Evolutionary conservation across 2,113 vertebrate genomes (phyloP).

Genomic region (Rhombomys opimus): DNA sequence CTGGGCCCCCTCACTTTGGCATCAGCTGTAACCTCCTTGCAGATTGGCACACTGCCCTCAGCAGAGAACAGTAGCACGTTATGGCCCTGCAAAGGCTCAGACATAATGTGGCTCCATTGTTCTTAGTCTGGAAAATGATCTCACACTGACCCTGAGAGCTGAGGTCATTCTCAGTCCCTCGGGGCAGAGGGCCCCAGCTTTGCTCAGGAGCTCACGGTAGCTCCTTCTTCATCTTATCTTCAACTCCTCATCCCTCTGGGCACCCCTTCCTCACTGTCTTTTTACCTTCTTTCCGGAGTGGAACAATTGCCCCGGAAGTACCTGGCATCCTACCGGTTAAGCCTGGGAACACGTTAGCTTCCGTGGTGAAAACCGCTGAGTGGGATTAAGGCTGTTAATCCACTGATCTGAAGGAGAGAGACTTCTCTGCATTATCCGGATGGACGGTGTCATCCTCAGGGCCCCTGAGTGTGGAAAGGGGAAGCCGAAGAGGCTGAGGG

Average conservation of each 20-base stretch:
- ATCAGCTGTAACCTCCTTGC: conserved; percentile 82
- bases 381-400: background rate
- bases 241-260: background rate
- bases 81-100: conserved; percentile 70
- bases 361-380: background rate
- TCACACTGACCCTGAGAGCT: conserved; percentile 51
- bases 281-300: background rate
- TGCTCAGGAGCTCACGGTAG: background rate
- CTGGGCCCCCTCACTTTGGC: conserved; percentile 89
- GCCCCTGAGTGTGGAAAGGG: background rate
- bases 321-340: background rate
- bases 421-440: background rate
- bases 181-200: background rate
- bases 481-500: background rate
- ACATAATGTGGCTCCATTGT: conserved; percentile 69
- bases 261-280: background rate
- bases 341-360: background rate
- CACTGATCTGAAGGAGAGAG: background rate
- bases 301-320: background rate
- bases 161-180: background rate
- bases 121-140: conserved; percentile 70
- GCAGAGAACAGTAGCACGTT: conserved; percentile 68
- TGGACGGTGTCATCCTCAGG: background rate
- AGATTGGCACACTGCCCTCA: conserved; percentile 81
- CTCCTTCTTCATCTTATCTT: background rate